Evolutionary conservation across 2,888 invertebrate genomes (phyloP).

Genomic region (Melieria omissa): DNA sequence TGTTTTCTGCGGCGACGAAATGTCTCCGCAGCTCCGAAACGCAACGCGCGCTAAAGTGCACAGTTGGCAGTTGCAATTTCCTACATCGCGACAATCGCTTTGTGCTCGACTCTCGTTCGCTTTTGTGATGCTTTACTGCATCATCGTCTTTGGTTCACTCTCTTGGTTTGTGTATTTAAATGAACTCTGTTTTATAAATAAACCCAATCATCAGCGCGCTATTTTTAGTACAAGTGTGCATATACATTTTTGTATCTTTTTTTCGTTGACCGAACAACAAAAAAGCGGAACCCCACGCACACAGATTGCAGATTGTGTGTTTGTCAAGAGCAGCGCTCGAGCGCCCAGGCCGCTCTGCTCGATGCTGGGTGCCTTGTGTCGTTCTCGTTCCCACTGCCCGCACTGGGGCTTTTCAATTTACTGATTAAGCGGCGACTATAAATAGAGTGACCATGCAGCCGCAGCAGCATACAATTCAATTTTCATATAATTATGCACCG

Average conservation of each 20-base stretch:
- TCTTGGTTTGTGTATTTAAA: constrained; percentile 17
- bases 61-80: background rate
- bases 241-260: constrained; percentile 17
- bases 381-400: background rate
- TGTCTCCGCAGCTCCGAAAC: background rate
- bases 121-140: too few species aligned
- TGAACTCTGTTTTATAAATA: constrained; percentile 25
- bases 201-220: constrained; percentile 26
- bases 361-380: too few species aligned
- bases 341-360: too few species aligned
- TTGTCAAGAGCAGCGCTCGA: too few species aligned
- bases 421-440: constrained; percentile 40
- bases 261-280: background rate
- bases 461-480: constrained; percentile 17
- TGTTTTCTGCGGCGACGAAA: too few species aligned
- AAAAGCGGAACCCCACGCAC: too few species aligned
- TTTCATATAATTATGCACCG: constrained; percentile 14
- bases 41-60: background rate
- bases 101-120: too few species aligned
- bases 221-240: constrained; percentile 25
- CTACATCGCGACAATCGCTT: too few species aligned
- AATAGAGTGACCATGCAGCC: constrained; percentile 42
- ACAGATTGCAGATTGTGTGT: too few species aligned
- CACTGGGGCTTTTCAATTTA: constrained; percentile 28
- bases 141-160: background rate